phyloP scores from a whole-genome alignment of 2,113 vertebrate genomes.

The Nesospiza acunhae region DNA sequence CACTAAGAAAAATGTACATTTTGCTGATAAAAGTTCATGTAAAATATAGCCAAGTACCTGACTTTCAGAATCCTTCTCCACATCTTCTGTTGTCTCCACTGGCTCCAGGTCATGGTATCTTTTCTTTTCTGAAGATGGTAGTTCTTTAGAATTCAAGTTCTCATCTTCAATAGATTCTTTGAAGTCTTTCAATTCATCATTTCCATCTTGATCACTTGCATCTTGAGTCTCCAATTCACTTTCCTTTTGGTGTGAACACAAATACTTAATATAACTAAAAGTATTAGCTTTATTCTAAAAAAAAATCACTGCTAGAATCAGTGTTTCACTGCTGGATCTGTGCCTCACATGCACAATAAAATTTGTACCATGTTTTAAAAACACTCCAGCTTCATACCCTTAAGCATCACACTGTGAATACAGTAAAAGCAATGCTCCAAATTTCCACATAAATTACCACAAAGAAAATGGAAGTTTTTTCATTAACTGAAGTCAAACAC shows the following conservation, averaged over 20 bases:
- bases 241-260: conserved; percentile 78
- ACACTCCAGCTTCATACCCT: background rate
- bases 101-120: conserved; percentile 56
- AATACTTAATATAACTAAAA: conserved; percentile 42
- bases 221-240: conserved; percentile 80
- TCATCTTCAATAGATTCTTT: conserved; percentile 79
- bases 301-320: background rate
- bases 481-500: background rate
- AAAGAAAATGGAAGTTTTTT: background rate
- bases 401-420: background rate
- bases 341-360: background rate
- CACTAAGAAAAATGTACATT: background rate
- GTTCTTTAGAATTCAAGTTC: conserved; percentile 71
- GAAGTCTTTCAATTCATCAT: conserved; percentile 78
- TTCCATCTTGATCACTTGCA: conserved; percentile 79
- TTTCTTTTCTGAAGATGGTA: conserved; percentile 67
- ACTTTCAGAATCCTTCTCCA: conserved; percentile 75
- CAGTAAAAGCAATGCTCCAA: background rate
- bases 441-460: background rate
- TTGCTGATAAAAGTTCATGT: background rate
- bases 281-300: background rate
- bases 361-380: background rate
- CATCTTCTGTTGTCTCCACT: conserved; percentile 69
- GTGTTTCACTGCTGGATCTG: background rate
- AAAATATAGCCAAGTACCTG: conserved; percentile 71